phyloP scores from a whole-genome alignment of 2,113 vertebrate genomes.

The Pelobates fuscus region DNA sequence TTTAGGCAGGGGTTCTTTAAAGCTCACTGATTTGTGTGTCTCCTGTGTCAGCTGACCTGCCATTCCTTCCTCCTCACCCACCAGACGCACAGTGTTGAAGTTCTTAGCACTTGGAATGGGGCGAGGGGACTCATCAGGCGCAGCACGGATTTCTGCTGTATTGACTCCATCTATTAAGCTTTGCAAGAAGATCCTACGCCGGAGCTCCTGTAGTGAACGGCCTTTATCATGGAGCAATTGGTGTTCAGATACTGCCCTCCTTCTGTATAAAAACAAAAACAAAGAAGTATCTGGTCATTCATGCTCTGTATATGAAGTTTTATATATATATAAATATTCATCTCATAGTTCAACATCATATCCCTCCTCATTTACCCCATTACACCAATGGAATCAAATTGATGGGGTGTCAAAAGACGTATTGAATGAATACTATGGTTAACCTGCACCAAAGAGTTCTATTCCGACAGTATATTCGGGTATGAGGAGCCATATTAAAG shows the following conservation, averaged over 20 bases:
- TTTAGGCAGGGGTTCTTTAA: slow-evolving; percentile 81
- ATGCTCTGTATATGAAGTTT: no score
- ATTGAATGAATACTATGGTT: no score
- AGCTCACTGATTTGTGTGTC: slow-evolving; percentile 87
- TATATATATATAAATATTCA: no score
- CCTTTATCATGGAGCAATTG: slow-evolving; percentile 96
- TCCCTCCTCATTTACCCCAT: no score
- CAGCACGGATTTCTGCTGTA: slow-evolving; percentile 80
- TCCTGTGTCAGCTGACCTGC: slow-evolving; percentile 82
- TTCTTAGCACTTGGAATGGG: slow-evolving; percentile 89
- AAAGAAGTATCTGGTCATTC: no score
- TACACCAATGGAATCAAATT: no score
- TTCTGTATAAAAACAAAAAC: slow-evolving; percentile 65
- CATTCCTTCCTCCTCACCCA: slow-evolving; percentile 74
- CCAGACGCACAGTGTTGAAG: slow-evolving; percentile 74
- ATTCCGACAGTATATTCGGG: no score
- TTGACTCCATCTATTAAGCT: slow-evolving; percentile 89
- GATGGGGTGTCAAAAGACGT: no score
- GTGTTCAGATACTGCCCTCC: slow-evolving; percentile 91
- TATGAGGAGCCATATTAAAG: no score
- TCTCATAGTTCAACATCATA: no score
- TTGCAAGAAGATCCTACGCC: slow-evolving; percentile 86
- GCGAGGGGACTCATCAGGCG: slow-evolving; percentile 70
- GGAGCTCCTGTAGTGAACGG: slow-evolving; percentile 85
- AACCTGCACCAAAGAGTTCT: no score